phyloP scores from a whole-genome alignment of 2,888 invertebrate species.

The Sylvicola cinctus region DNA sequence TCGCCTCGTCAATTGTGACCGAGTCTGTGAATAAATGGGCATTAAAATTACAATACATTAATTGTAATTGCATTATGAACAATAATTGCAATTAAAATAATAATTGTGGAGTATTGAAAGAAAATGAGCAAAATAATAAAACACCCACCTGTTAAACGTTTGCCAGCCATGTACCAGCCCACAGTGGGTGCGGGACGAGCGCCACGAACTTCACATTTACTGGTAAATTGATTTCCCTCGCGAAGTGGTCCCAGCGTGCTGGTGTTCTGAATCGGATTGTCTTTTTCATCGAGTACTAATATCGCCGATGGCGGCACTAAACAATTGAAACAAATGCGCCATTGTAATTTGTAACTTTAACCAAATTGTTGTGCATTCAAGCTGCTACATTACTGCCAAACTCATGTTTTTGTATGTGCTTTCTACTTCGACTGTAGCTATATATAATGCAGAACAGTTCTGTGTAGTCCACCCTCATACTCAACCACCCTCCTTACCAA shows the following conservation, averaged over 20 bases:
- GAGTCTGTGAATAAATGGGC: slow-evolving; percentile 26
- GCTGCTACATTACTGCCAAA: too few species aligned
- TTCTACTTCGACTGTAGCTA: too few species aligned
- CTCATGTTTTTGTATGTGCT: too few species aligned
- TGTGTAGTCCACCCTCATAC: too few species aligned
- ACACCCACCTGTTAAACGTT: slow-evolving; percentile 34
- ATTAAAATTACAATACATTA: not conserved
- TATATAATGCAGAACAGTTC: too few species aligned
- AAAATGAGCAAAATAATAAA: not conserved
- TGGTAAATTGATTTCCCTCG: slow-evolving; percentile 21
- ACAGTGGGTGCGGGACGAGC: slow-evolving; percentile 73
- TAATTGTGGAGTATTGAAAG: slow-evolving; percentile 3
- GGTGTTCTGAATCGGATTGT: slow-evolving; percentile 35
- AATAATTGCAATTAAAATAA: not conserved
- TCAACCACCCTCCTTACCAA: too few species aligned
- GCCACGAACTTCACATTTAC: slow-evolving; percentile 35
- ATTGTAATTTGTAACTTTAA: not conserved
- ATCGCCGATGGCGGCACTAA: slow-evolving; percentile 60
- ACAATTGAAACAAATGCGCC: not conserved
- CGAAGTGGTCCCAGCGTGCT: slow-evolving; percentile 23
- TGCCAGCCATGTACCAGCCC: slow-evolving; percentile 63
- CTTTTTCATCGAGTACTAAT: slow-evolving; percentile 43
- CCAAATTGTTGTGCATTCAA: too few species aligned
- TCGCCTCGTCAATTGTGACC: slow-evolving; percentile 27
- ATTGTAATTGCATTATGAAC: too few species aligned